These are phyloP conservation scores for Sinodicranocentrus sp. DNA, from an alignment of 2,888 invertebrate species.

Conservation along the genomic window DNA sequence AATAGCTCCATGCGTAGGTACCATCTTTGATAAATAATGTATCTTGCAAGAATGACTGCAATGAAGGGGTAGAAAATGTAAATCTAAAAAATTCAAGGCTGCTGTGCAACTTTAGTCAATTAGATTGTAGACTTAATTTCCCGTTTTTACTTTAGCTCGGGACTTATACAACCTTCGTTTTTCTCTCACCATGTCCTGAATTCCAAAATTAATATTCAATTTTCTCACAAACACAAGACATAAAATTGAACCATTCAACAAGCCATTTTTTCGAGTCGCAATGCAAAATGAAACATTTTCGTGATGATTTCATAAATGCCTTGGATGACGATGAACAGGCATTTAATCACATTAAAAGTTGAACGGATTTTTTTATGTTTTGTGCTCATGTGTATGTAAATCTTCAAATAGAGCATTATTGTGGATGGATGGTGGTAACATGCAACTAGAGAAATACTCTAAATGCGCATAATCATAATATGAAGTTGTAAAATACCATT, in stretches of 20 bases:
- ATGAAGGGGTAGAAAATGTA: not conserved
- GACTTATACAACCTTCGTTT: not conserved
- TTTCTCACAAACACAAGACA: conserved; percentile 24
- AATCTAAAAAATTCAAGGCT: not conserved
- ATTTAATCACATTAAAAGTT: conserved; percentile 56
- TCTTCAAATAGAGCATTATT: conserved; percentile 35
- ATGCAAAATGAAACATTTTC: conserved; percentile 49
- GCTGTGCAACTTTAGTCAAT: conserved; percentile 24
- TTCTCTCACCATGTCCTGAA: conserved; percentile 32
- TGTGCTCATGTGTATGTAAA: conserved; percentile 41
- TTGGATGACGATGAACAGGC: conserved; percentile 53
- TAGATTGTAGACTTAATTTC: conserved; percentile 30
- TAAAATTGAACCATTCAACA: not conserved
- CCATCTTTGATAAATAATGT: no score
- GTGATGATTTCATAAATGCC: conserved; percentile 54
- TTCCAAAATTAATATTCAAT: conserved; percentile 49
- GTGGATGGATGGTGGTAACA: not conserved
- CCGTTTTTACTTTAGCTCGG: conserved; percentile 3
- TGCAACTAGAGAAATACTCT: not conserved
- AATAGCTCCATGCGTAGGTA: no score
- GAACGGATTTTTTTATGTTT: conserved; percentile 44
- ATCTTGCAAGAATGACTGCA: no score
- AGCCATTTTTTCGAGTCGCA: not conserved
- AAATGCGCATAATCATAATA: conserved; percentile 4
- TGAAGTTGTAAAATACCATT: not conserved